phyloP scores from a whole-genome alignment of 2,888 invertebrate species.

The Rhingia rostrata region DNA sequence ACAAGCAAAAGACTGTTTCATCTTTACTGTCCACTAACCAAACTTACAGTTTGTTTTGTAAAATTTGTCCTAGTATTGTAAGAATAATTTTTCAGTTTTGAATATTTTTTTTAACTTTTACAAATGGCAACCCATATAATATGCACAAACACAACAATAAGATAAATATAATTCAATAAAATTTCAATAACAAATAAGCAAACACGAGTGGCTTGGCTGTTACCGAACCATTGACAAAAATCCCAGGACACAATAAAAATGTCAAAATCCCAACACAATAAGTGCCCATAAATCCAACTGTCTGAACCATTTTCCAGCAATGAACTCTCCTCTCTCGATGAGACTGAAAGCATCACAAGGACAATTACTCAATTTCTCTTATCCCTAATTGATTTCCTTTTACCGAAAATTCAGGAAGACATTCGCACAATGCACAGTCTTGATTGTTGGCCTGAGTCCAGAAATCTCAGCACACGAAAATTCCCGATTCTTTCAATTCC shows the following conservation, averaged over 20 bases:
- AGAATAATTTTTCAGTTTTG: no score
- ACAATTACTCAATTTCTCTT: conserved; percentile 73
- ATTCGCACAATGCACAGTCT: conserved; percentile 66
- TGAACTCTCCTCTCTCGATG: conserved; percentile 36
- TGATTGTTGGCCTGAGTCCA: conserved; percentile 53
- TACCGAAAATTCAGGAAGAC: conserved; percentile 65
- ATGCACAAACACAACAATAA: no score
- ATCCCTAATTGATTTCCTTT: conserved; percentile 73
- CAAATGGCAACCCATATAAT: no score
- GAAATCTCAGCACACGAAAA: conserved; percentile 52
- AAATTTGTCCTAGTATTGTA: no score
- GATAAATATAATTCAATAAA: no score
- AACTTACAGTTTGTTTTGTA: no score
- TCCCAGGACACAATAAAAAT: conserved; percentile 20
- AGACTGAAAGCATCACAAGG: conserved; percentile 55
- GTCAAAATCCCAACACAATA: conserved; percentile 46
- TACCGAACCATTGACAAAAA: no score
- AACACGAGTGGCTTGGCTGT: no score
- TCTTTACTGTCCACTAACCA: no score
- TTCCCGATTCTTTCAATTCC: conserved; percentile 54
- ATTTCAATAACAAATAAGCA: no score
- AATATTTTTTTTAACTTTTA: no score
- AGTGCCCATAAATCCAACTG: conserved; percentile 65
- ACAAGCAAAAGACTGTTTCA: no score
- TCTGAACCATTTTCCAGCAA: conserved; percentile 44